These are phyloP conservation scores for Drosophila jambulina DNA, from an alignment of 1,140 invertebrate genomes.

Conservation along the genomic window DNA sequence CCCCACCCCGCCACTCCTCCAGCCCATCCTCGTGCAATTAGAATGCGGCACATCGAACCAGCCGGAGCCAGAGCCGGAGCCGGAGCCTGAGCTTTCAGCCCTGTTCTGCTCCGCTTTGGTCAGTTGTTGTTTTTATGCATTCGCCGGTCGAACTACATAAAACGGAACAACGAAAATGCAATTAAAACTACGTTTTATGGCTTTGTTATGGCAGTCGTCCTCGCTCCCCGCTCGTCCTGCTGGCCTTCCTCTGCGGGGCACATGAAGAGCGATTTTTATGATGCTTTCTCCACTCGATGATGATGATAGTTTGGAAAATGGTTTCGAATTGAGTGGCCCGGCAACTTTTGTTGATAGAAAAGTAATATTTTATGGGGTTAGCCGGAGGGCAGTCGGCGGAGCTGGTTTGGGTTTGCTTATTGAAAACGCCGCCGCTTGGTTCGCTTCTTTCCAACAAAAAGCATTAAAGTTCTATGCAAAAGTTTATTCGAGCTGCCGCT, in stretches of 20 bases:
- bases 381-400: constrained; percentile 15
- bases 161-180: constrained; percentile 84
- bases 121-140: constrained; percentile 79
- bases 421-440: constrained; percentile 58
- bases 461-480: constrained; percentile 75
- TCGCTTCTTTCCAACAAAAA: constrained; percentile 68
- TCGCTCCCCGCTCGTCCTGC: neutral
- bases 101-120: constrained; percentile 41
- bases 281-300: constrained; percentile 64
- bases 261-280: constrained; percentile 80
- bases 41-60: constrained; percentile 77
- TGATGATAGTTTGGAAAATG: constrained; percentile 68
- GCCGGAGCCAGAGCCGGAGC: constrained; percentile 10
- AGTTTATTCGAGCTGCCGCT: constrained; percentile 46
- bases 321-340: constrained; percentile 69
- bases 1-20: neutral
- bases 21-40: constrained; percentile 65
- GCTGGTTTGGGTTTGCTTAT: constrained; percentile 59
- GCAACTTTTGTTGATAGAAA: constrained; percentile 75
- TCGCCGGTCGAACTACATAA: constrained; percentile 77
- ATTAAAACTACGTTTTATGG: constrained; percentile 85
- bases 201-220: constrained; percentile 79
- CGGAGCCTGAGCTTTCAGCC: constrained; percentile 12
- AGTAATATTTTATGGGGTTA: constrained; percentile 72
- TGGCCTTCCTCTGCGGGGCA: constrained; percentile 13